Evolutionary conservation across 2,113 vertebrate genomes (phyloP).

Genomic region (Hassar affinis): DNA sequence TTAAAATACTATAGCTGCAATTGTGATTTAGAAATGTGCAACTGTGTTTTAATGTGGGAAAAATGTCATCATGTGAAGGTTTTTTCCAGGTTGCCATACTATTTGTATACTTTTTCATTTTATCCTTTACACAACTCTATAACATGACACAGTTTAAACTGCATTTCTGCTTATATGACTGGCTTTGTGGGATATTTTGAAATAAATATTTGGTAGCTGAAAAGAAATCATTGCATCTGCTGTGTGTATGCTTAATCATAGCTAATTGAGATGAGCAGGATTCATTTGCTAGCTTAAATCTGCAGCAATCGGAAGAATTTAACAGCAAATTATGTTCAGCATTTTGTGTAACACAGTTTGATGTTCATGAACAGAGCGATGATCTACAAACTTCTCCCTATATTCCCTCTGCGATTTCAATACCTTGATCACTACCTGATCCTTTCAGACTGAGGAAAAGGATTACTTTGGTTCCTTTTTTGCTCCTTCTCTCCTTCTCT

Average conservation of each 20-base stretch:
- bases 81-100: neutral
- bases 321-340: neutral
- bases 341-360: neutral
- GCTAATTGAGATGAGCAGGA: neutral
- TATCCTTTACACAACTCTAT: no score
- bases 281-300: neutral
- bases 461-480: constrained; percentile 21
- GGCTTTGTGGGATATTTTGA: neutral
- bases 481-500: constrained; percentile 3
- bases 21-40: neutral
- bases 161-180: no score
- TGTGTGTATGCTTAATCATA: neutral
- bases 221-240: neutral
- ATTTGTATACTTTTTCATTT: neutral
- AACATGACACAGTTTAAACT: no score
- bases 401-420: constrained; percentile 49
- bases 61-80: neutral
- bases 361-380: constrained; percentile 46
- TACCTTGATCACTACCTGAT: constrained; percentile 12
- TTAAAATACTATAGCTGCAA: neutral
- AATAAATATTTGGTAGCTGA: neutral
- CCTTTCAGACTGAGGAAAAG: constrained; percentile 24
- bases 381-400: constrained; percentile 65
- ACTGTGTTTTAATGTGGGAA: no score
- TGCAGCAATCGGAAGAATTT: neutral